Base-by-base conservation (phyloP, 2,113 vertebrate species). In the Rhineura floridana region DNA sequence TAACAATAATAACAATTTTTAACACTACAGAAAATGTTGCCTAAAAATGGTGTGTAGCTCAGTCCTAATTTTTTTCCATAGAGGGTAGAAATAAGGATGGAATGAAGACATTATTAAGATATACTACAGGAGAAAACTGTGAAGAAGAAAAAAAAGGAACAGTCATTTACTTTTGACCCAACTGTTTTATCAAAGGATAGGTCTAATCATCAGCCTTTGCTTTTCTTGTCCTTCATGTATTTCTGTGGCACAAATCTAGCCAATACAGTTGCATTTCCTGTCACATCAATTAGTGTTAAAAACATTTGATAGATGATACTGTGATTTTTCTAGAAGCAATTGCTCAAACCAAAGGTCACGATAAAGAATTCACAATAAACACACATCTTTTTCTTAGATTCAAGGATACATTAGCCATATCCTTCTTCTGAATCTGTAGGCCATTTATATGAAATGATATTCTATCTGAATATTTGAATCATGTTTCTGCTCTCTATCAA, bases 381-480 rank as follows among this genome's bases (percentile, higher is more conserved):
- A 36, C 33, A 33, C 42, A 87, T 36, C 19, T 55, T 6, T 69
- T 81, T 87, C 3, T 44, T 59, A 23, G 11, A 36, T 50, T 19
- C 12, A 39, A 86, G 44, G 15, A 69, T 69, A 69, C 52, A 28
- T 87, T 70, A 70, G 8, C 25, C 28, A 44, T 70, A 70, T 87
- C 50, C 42, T 70, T 55, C 50, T 48, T 30, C 42, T 82, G 33
- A 75, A 82, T 63, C 70, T 46, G 42, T 63, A 75, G 25, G 42
- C 42, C 15, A 63, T 76, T 87, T 82, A 88, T 63, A 82, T 36
- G 69, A 82, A 75, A 88, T 76, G 44, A 75, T 88, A 82, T 39
- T 76, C 79, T 48, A 39, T 48, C 80, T 82, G 69, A 88, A 82
- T 76, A 82, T 36, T 48, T 88, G 69, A 88, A 82, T 88, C 46